phyloP scores from a whole-genome alignment of 2,888 invertebrate species.

The Cremastobaeus sp. region DNA sequence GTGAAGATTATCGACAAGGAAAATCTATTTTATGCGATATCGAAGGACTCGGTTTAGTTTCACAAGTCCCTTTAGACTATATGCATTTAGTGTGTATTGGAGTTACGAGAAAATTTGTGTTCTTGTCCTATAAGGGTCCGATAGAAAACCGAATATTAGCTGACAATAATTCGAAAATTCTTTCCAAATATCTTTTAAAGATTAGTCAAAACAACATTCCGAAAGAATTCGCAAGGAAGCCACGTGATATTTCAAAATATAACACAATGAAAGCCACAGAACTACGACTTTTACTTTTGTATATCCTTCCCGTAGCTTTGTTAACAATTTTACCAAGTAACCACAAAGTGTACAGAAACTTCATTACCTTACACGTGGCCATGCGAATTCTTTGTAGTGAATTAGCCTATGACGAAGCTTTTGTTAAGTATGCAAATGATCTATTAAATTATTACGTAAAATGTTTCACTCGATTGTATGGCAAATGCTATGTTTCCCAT shows the following conservation, averaged over 20 bases:
- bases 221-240: constrained; percentile 62
- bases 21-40: constrained; percentile 51
- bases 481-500: constrained; percentile 51
- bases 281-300: constrained; percentile 63
- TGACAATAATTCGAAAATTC: constrained; percentile 19
- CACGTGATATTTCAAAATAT: constrained; percentile 60
- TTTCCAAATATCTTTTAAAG: constrained; percentile 9
- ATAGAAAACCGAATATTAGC: constrained; percentile 1
- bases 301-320: constrained; percentile 62
- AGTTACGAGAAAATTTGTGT: constrained; percentile 59
- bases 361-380: constrained; percentile 61
- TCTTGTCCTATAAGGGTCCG: constrained; percentile 32
- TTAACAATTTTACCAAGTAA: constrained; percentile 42
- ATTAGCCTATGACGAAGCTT: background rate
- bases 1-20: constrained; percentile 51
- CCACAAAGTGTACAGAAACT: constrained; percentile 56
- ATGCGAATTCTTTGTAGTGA: constrained; percentile 60
- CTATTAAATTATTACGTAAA: constrained; percentile 62
- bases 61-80: constrained; percentile 38
- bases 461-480: constrained; percentile 58
- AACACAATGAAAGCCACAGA: constrained; percentile 64
- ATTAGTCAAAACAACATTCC: constrained; percentile 41
- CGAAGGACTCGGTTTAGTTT: constrained; percentile 54
- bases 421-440: background rate
- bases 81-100: constrained; percentile 62